Conservation (phyloP, 2,113 vertebrate genomes). For the Sterrhoptilus dennistouni region DNA sequence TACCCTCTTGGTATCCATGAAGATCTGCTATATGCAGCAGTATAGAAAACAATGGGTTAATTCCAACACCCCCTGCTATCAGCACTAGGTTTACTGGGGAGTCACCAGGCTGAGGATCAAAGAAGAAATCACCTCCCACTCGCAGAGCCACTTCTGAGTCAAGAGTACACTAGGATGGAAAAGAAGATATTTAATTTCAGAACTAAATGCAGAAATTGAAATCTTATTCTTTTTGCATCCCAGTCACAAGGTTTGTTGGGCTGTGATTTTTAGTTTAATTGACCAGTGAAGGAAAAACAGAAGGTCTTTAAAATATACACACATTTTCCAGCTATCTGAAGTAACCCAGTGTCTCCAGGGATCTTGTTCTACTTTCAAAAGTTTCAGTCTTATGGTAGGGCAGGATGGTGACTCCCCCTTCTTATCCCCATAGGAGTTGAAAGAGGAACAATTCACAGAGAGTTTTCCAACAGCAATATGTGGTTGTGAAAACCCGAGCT, state of each 20-base stretch:
- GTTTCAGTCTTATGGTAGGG: neutral
- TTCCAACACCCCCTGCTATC: conserved; percentile 92
- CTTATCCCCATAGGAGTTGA: accelerated
- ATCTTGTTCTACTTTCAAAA: neutral
- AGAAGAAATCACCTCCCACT: conserved; percentile 93
- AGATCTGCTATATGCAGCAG: conserved; percentile 86
- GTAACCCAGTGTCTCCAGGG: neutral
- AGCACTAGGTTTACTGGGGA: conserved; percentile 83
- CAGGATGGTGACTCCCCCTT: neutral
- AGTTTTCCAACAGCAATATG: neutral
- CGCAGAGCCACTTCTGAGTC: conserved; percentile 86
- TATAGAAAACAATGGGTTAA: conserved; percentile 95
- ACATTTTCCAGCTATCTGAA: neutral
- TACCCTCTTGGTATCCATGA: conserved; percentile 57
- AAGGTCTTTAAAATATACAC: neutral
- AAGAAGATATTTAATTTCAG: conserved; percentile 30
- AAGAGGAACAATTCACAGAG: neutral
- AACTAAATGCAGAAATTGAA: neutral
- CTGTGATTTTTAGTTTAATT: neutral
- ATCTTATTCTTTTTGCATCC: neutral
- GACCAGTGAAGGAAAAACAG: neutral
- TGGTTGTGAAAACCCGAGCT: neutral
- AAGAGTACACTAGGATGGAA: conserved; percentile 79
- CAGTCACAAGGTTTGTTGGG: neutral
- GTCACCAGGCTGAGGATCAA: conserved; percentile 85